These are phyloP conservation scores for Mesoligia furuncula DNA, from an alignment of 2,888 invertebrate genomes.

Conservation along the genomic window DNA sequence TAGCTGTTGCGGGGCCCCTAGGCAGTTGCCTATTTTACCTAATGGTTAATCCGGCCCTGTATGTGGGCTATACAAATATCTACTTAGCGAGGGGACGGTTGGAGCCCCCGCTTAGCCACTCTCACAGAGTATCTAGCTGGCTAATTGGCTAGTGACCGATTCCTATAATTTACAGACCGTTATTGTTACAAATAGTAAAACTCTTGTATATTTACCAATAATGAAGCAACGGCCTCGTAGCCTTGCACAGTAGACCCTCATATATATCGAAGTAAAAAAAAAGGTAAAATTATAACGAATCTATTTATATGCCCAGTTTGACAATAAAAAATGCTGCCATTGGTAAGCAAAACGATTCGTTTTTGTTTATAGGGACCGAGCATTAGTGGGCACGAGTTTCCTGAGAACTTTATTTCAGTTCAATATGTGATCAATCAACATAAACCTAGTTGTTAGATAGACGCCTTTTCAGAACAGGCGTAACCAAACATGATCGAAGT, in stretches of 20 bases:
- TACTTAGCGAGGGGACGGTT: not conserved
- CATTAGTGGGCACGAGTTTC: not conserved
- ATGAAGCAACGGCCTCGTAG: not conserved
- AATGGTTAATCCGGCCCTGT: too few relatives aligned
- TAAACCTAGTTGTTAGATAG: not conserved
- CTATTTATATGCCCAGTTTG: too few relatives aligned
- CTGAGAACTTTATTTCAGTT: not conserved
- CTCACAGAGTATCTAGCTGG: not conserved
- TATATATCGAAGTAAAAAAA: too few relatives aligned
- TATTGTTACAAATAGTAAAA: not conserved
- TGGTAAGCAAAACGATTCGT: not conserved
- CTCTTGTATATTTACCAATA: not conserved
- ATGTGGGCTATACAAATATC: constrained; percentile 7
- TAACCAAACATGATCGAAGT: not conserved
- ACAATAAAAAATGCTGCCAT: too few relatives aligned
- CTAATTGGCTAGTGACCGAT: not conserved
- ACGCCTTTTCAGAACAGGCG: not conserved
- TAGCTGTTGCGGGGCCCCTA: too few relatives aligned
- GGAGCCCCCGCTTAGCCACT: not conserved
- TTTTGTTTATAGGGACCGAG: not conserved
- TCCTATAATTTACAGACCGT: not conserved
- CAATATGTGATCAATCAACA: not conserved
- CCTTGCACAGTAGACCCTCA: not conserved
- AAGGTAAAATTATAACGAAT: too few relatives aligned
- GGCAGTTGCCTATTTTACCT: too few relatives aligned